Evolutionary conservation across 2,888 invertebrate species (phyloP).

Genomic region (Noctuana brunneofusca): DNA sequence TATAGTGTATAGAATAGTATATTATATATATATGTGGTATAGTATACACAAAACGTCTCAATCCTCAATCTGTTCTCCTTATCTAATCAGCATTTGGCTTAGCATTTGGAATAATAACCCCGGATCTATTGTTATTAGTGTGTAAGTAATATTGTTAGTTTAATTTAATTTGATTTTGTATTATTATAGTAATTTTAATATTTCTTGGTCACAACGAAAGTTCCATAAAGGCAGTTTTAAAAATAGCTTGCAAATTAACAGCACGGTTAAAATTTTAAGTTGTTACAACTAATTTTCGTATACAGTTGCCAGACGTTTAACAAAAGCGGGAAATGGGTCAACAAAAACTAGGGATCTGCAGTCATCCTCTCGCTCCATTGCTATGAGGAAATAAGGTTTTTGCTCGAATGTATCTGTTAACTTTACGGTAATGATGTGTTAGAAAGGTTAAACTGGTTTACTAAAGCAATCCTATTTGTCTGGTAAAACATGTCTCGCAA

Average conservation of each 20-base stretch:
- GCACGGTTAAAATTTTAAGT: background rate
- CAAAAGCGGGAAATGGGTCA: slow-evolving; percentile 8
- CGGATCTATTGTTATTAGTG: no score
- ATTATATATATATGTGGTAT: no score
- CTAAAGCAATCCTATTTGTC: background rate
- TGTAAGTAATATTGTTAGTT: no score
- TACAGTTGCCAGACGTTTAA: background rate
- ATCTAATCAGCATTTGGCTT: no score
- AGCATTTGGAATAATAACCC: no score
- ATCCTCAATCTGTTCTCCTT: no score
- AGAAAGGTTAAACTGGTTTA: background rate
- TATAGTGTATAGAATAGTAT: no score
- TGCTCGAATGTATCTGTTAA: background rate
- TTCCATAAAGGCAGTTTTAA: background rate
- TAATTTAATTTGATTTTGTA: no score
- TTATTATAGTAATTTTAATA: no score
- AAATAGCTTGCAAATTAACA: background rate
- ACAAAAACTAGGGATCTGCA: background rate
- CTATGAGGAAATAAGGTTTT: background rate
- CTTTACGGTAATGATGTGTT: background rate
- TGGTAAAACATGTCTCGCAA: no score
- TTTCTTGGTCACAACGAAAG: no score
- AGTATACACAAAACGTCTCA: no score
- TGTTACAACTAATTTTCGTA: background rate
- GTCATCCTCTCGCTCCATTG: background rate